phyloP scores from a whole-genome alignment of 2,797 vertebrate genomes.

The Hoplostethus mediterraneus region DNA sequence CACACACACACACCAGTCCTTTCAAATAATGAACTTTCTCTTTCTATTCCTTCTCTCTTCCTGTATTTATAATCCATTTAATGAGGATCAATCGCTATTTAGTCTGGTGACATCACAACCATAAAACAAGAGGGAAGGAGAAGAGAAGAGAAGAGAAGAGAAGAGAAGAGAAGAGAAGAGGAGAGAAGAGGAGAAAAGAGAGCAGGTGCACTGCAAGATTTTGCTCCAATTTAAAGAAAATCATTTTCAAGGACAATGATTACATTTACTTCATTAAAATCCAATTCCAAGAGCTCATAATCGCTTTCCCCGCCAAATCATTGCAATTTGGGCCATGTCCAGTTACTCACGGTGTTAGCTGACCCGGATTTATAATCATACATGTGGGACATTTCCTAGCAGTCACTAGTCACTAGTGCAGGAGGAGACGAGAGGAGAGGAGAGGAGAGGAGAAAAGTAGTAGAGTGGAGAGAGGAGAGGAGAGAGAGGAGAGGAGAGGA shows the following conservation, averaged over 20 bases:
- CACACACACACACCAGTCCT: conserved; percentile 3
- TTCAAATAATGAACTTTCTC: background rate
- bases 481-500: background rate
- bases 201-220: background rate
- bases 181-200: conserved; percentile 10
- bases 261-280: conserved; percentile 66
- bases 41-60: background rate
- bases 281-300: conserved; percentile 65
- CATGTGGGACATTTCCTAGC: conserved; percentile 41
- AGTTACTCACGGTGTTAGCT: conserved; percentile 53
- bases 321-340: conserved; percentile 51
- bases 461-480: too few relatives aligned
- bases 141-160: conserved; percentile 5
- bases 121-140: background rate
- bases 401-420: conserved; percentile 35
- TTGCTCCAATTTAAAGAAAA: conserved; percentile 38
- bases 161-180: conserved; percentile 14
- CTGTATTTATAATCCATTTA: conserved; percentile 22
- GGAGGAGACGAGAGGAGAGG: background rate
- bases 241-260: conserved; percentile 66
- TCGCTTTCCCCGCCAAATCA: conserved; percentile 51
- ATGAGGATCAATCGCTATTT: conserved; percentile 25
- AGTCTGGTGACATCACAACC: conserved; percentile 8
- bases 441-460: background rate
- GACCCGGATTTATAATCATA: conserved; percentile 48